Percentiles rank a stretch among this genome's conserved stretches.
phyloP scores from a whole-genome alignment of 1,140 invertebrate genomes.

The Drosophila baimaii region DNA sequence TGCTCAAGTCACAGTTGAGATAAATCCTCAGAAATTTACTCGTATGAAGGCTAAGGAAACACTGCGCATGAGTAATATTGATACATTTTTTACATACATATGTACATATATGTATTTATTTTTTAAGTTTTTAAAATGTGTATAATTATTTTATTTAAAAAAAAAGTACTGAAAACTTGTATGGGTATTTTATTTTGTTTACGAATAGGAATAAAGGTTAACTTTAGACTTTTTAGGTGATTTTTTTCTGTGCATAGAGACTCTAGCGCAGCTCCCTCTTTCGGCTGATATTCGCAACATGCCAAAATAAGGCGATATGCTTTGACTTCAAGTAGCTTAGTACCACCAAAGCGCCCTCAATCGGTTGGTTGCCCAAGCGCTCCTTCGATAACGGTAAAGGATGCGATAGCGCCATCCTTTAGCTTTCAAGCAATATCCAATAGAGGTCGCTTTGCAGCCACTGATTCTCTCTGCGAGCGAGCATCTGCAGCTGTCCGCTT shows the following conservation, averaged over 20 bases:
- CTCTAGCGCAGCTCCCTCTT: neutral
- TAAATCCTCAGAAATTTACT: neutral
- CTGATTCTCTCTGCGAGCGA: neutral
- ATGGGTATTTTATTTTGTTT: neutral
- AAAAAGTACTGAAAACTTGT: neutral
- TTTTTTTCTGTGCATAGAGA: neutral
- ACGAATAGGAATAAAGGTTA: neutral
- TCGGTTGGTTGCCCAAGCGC: neutral
- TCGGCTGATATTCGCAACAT: too few relatives aligned
- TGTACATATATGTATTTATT: too few relatives aligned
- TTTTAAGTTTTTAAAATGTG: neutral
- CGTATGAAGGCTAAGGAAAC: neutral
- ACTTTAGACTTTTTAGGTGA: neutral
- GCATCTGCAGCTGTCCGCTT: neutral
- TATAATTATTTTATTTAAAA: neutral
- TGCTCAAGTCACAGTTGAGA: neutral
- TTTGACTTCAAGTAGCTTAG: too few relatives aligned
- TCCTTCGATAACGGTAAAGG: neutral
- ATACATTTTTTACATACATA: too few relatives aligned
- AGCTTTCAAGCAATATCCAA: neutral
- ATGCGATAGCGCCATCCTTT: neutral
- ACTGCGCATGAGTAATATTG: slow-evolving; percentile 8
- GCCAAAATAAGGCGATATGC: neutral
- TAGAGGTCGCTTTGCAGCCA: slow-evolving; percentile 25
- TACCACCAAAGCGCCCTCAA: slow-evolving; percentile 6